A percentile compares a stretch with the other conserved stretches of the same genome.
phyloP scores from a whole-genome alignment of 2,113 vertebrate species.

The Tichodroma muraria region DNA sequence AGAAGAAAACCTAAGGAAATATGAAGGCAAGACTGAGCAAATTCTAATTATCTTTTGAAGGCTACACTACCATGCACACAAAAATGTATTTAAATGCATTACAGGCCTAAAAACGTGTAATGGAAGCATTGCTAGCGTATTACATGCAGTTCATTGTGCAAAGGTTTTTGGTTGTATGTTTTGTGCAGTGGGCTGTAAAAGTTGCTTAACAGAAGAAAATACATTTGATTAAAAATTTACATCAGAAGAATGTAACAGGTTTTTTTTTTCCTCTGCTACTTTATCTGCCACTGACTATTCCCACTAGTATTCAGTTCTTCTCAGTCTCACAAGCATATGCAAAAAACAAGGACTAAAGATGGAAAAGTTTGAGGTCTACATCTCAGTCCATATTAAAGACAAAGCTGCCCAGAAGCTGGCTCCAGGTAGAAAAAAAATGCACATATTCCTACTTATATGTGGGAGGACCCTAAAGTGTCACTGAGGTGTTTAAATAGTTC shows the following conservation, averaged over 20 bases:
- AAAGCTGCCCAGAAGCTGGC: background rate
- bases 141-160: background rate
- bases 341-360: background rate
- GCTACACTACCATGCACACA: background rate
- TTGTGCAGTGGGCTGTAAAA: conserved; percentile 20
- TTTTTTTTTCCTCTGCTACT: background rate
- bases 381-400: background rate
- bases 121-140: background rate
- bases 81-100: conserved; percentile 6
- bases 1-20: background rate
- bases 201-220: conserved; percentile 44
- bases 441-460: background rate
- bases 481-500: background rate
- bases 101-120: background rate
- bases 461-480: background rate
- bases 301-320: background rate
- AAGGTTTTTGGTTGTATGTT: background rate
- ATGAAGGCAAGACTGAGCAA: background rate
- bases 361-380: background rate
- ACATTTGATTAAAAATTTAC: conserved; percentile 60
- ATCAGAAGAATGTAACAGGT: background rate
- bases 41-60: conserved; percentile 5
- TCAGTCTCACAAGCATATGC: background rate
- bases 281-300: conserved; percentile 7
- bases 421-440: background rate